phyloP scores from a whole-genome alignment of 2,888 invertebrate species.

The Tenthredo distinguenda region DNA sequence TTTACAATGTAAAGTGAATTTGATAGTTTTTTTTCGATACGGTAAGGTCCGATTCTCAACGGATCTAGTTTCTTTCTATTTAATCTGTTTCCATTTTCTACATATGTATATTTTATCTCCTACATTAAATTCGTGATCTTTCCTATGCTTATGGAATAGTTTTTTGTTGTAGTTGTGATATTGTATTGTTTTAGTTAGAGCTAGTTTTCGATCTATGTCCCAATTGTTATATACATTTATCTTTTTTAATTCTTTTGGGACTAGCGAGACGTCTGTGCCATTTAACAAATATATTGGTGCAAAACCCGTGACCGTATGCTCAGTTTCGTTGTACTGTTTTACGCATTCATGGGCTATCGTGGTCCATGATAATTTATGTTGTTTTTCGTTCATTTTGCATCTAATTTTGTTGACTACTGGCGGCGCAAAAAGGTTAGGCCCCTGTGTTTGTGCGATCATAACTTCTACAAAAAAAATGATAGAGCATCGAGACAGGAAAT shows the following conservation, averaged over 20 bases:
- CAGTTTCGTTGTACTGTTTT: constrained; percentile 58
- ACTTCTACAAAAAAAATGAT: too few species aligned
- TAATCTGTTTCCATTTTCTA: neutral
- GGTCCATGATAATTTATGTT: constrained; percentile 57
- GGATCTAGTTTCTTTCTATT: neutral
- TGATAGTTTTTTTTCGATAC: too few species aligned
- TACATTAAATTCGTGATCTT: neutral
- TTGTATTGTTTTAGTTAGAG: neutral
- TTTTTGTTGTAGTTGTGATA: constrained; percentile 31
- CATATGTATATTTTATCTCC: neutral
- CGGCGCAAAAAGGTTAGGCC: too few species aligned
- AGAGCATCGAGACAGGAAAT: too few species aligned
- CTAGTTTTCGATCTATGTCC: constrained; percentile 50
- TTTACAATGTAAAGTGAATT: too few species aligned
- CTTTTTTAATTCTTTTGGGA: constrained; percentile 55
- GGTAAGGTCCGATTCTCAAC: too few species aligned
- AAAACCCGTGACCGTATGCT: constrained; percentile 58
- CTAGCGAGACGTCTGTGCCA: constrained; percentile 51
- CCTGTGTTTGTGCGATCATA: too few species aligned
- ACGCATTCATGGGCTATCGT: constrained; percentile 58
- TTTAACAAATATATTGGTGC: constrained; percentile 58
- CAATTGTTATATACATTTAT: constrained; percentile 17
- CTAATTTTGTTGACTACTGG: constrained; percentile 59
- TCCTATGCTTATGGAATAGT: neutral
- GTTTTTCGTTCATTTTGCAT: constrained; percentile 58